Evolutionary conservation across 1,140 invertebrate species (phyloP), one percentile per base, ranked within the genome.

Genomic region (Bombus cullumanus): DNA sequence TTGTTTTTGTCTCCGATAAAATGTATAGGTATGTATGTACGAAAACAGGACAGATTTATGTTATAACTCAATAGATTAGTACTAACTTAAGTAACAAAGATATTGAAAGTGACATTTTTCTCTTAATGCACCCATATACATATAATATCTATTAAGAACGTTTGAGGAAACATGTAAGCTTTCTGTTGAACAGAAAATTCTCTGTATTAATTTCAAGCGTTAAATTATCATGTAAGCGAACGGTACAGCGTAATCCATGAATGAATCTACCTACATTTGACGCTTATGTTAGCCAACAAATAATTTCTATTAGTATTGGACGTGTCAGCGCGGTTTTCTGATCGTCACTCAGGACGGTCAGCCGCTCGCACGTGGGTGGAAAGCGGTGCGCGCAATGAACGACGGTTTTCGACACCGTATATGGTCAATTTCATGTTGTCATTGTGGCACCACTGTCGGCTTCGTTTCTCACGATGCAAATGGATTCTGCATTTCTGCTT

Each of bases 311-410:
- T 79, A 82, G 74, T 80, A 66, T 73, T 85, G 47, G 62, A 83
- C 59, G 87, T 62, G 83, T 85, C 76, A 87, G 75, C 85, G 89
- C 72, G 82, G 64, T 86, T 84, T 85, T 86, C 85, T 86, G 81
- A 88, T 87, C 75, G 85, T 87, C 87, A 57, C 68, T 47, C 64
- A 59, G 53, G 78, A 69, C 39, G 72, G 68, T 76, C 34, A 78
- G 53, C 47, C 81, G 72, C 69, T 31, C 18, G 43, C 88, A 92
- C 83, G 91, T 92, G 88, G 91, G 91, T 88, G 91, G 89, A 87
- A 87, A 89, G 76, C 85, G 71, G 86, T 88, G 78, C 85, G 88
- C 80, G 86, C 78, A 85, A 90, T 81, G 85, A 91, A 86, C 88
- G 75, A 68, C 86, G 77, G 69, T 82, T 90, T 88, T 82, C 87